Conservation (phyloP, 23 tunicate species). For the Phallusia fumigata region DNA sequence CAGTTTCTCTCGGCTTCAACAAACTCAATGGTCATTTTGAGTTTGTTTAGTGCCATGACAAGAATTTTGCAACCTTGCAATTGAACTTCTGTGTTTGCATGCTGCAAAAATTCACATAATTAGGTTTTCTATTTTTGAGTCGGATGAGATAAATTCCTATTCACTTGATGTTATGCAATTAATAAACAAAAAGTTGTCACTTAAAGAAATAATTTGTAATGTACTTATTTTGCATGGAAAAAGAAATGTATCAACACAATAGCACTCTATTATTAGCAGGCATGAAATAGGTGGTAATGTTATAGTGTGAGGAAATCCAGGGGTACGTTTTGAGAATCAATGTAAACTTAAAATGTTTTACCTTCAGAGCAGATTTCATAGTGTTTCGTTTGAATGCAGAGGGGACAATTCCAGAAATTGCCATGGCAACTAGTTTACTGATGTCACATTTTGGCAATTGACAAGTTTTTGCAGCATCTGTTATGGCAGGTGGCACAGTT, state of each 20-base stretch:
- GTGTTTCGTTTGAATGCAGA: neutral
- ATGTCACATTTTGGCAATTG: neutral
- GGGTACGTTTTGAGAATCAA: neutral
- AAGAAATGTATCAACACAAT: too few species aligned
- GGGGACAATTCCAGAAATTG: conserved; percentile 28
- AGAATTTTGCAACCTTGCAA: conserved; percentile 18
- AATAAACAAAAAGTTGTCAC: too few species aligned
- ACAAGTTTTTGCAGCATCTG: conserved; percentile 17
- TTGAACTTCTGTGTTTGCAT: conserved; percentile 15
- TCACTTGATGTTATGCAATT: too few species aligned
- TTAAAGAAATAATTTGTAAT: neutral
- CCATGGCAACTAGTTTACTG: conserved; percentile 26
- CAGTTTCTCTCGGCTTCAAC: conserved; percentile 23
- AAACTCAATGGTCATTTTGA: conserved; percentile 10
- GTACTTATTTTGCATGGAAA: too few species aligned
- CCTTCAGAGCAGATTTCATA: conserved; percentile 25
- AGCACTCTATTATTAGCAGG: too few species aligned
- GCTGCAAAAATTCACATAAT: neutral
- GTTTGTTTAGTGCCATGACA: conserved; percentile 12
- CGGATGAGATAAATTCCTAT: too few species aligned
- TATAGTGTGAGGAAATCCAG: too few species aligned
- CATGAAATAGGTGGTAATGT: too few species aligned
- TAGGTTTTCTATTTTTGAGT: too few species aligned
- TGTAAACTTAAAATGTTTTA: too few species aligned
- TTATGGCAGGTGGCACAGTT: conserved; percentile 23